Conservation (phyloP, 2,113 vertebrate species). For the Thomomys bottae region DNA sequence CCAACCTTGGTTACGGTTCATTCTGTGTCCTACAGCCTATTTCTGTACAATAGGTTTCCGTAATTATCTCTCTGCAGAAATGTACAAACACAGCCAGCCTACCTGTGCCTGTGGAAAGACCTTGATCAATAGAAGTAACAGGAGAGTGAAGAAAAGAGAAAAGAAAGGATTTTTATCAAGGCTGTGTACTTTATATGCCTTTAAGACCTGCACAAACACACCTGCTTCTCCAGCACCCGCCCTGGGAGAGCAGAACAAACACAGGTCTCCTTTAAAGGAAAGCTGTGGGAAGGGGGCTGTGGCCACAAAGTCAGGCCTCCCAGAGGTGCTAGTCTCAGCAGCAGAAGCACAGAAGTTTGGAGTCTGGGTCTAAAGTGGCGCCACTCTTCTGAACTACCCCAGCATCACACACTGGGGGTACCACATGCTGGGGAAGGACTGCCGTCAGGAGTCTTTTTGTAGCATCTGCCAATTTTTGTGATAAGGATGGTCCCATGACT, state of each 20-base stretch:
- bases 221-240: conserved; percentile 45
- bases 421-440: background rate
- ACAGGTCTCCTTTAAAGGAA: background rate
- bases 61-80: conserved; percentile 41
- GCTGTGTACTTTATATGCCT: conserved; percentile 52
- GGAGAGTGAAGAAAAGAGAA: conserved; percentile 51
- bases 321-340: background rate
- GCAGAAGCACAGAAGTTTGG: background rate
- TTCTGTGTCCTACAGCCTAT: background rate
- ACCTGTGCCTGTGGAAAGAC: conserved; percentile 20
- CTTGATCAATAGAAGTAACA: conserved; percentile 43
- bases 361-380: background rate
- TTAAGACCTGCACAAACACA: conserved; percentile 73
- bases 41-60: background rate
- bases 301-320: background rate
- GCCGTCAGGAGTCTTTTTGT: too few relatives aligned
- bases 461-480: background rate
- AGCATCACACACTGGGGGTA: rapidly evolving
- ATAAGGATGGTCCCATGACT: background rate
- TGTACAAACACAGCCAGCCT: conserved; percentile 62
- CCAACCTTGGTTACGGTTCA: background rate
- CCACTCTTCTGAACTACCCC: background rate
- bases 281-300: background rate
- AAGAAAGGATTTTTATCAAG: conserved; percentile 66
- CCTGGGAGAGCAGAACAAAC: conserved; percentile 2